Evolutionary conservation across 2,888 invertebrate species (phyloP), one percentile per base, ranked within the genome.

Genomic region (Nebria salina): DNA sequence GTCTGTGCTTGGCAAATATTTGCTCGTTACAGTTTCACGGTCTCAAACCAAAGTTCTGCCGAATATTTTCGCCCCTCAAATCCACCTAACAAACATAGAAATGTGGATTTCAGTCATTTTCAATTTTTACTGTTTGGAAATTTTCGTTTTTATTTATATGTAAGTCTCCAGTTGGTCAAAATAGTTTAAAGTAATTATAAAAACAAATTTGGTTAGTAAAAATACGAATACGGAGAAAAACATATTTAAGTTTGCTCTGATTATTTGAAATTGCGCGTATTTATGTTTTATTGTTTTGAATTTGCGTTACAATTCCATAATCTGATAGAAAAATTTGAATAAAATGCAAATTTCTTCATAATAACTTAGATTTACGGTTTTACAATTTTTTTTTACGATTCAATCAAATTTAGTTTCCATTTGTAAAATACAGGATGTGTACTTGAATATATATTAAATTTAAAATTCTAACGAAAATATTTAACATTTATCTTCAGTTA

Each of bases 271-370:
- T 54, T 54, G 11, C 7, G 54, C 54, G 54, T 54, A 54, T 54
- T 54, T 54, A 54, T 54, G 13, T 54, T 54, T 54, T 54, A 54
- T 54, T 54, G 54, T 54, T 54, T 54, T 1, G 13, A 34, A 70
- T 70, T 15, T 25, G 34, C 7, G 25, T 70, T 70, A 70, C n/a
- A 5, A 20, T 70, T 25, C 20, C 25, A 70, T 70, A 25, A 70
- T 70, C 15, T 15, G 11, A 20, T 25, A 25, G 15, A 70, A 20
- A 25, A 70, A 70, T 70, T 70, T 70, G 26, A 70, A 70, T 70
- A 70, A 70, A 70, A 70, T 26, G 70, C 26, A 70, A 70, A 70
- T 25, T 70, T 70, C 26, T 26, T 25, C 20, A 34, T 34, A 25
- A 70, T 13, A 70, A 70, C 70, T 20, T 15, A 7, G 70, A 15